Evolutionary conservation across 2,113 vertebrate genomes (phyloP).

Genomic region (Pandion haliaetus): DNA sequence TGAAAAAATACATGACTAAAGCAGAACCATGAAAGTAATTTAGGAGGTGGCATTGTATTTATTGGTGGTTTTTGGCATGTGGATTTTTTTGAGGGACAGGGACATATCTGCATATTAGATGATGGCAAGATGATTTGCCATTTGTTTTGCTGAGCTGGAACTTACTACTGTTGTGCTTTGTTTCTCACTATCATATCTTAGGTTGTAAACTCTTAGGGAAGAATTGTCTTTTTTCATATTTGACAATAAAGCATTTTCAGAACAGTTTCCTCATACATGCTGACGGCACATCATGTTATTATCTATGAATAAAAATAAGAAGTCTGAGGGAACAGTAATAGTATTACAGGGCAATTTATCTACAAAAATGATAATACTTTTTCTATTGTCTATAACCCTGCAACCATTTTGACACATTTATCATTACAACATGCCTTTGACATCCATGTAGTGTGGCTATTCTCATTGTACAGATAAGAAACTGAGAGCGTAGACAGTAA

Average conservation of each 20-base stretch:
- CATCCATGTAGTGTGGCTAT: not conserved
- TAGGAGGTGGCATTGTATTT: not conserved
- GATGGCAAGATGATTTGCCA: not conserved
- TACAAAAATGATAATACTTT: not conserved
- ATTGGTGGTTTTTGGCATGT: accelerated
- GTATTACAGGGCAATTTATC: not conserved
- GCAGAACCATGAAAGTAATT: not conserved
- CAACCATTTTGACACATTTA: not conserved
- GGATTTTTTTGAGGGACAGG: not conserved
- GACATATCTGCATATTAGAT: not conserved
- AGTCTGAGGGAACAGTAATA: not conserved
- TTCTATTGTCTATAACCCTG: not conserved
- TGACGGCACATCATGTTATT: not conserved
- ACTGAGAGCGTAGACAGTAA: not conserved
- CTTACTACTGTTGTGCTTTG: not conserved
- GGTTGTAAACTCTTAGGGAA: not conserved
- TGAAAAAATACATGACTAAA: not conserved
- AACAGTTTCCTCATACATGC: not conserved
- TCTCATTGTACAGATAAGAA: not conserved
- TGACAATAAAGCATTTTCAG: not conserved
- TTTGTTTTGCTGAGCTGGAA: not conserved
- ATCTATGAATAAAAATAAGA: not conserved
- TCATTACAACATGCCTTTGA: not conserved
- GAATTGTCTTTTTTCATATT: not conserved
- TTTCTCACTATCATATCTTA: not conserved